Conservation (phyloP, 1,140 invertebrate species). For the Helicorthomorpha holstii region DNA sequence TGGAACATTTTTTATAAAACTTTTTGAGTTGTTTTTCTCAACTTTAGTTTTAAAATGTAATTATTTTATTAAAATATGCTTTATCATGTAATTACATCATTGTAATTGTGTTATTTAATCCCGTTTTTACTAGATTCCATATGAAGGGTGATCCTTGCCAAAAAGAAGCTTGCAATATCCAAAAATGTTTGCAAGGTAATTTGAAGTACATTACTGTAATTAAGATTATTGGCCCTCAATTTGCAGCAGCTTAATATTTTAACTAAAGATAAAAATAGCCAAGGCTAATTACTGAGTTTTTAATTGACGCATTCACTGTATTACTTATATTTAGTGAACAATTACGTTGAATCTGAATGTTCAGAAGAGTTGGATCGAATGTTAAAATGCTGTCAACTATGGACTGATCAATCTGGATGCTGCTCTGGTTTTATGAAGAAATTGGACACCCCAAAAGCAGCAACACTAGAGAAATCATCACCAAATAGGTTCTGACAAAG, state of each 20-base stretch:
- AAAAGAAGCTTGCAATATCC: not conserved
- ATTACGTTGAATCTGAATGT: not conserved
- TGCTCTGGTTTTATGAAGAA: not conserved
- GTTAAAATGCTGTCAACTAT: constrained; percentile 12
- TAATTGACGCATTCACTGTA: not conserved
- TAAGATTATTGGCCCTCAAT: not conserved
- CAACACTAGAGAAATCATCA: not conserved
- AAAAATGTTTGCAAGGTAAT: not conserved
- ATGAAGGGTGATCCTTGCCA: constrained; percentile 3
- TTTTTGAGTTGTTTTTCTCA: too few species aligned
- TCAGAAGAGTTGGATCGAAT: not conserved
- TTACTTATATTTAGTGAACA: not conserved
- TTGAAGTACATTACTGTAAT: too few species aligned
- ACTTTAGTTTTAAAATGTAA: too few species aligned
- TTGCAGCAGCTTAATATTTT: not conserved
- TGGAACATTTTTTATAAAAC: too few species aligned
- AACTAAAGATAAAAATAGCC: not conserved
- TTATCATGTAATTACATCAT: too few species aligned
- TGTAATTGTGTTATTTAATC: too few species aligned
- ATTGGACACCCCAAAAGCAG: too few species aligned
- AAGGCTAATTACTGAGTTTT: not conserved
- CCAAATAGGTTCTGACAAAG: not conserved
- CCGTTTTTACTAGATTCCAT: too few species aligned
- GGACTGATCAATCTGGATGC: constrained; percentile 11
- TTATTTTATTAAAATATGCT: too few species aligned